Conservation (phyloP, 2,888 invertebrate species). For the Abrostola tripartita region DNA sequence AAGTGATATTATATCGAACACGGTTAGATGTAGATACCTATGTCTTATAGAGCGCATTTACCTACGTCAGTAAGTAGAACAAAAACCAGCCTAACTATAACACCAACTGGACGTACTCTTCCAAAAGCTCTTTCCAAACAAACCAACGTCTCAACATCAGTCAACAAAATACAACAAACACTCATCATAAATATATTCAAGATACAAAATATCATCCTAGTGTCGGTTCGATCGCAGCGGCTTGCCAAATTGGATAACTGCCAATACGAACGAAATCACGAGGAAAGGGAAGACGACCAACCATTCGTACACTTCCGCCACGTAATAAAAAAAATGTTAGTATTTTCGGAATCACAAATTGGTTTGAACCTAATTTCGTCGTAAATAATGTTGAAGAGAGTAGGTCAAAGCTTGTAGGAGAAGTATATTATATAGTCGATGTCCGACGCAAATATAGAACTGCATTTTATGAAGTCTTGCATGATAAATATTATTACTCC, state of each 20-base stretch:
- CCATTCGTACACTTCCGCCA: slow-evolving; percentile 55
- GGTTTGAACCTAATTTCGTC: slow-evolving; percentile 32
- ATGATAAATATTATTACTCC: too few relatives aligned
- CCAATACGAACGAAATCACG: slow-evolving; percentile 66
- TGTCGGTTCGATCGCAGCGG: slow-evolving; percentile 44
- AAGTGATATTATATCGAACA: too few relatives aligned
- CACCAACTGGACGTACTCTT: background rate
- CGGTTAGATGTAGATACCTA: too few relatives aligned
- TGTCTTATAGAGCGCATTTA: too few relatives aligned
- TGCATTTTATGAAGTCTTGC: too few relatives aligned
- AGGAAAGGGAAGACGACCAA: slow-evolving; percentile 55
- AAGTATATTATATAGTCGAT: background rate
- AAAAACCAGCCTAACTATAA: too few relatives aligned
- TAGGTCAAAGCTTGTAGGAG: background rate
- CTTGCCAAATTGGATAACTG: slow-evolving; percentile 76
- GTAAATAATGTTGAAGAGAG: slow-evolving; percentile 9
- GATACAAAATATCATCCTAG: slow-evolving; percentile 38
- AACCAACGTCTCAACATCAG: slow-evolving; percentile 21
- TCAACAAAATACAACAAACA: slow-evolving; percentile 33
- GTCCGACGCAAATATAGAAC: too few relatives aligned
- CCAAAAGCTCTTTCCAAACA: background rate
- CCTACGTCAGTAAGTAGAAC: background rate
- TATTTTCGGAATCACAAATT: slow-evolving; percentile 49
- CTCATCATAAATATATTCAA: slow-evolving; percentile 26
- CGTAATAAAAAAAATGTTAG: slow-evolving; percentile 36